phyloP scores from a whole-genome alignment of 2,888 invertebrate species.

The Megaustenia siamemsis region DNA sequence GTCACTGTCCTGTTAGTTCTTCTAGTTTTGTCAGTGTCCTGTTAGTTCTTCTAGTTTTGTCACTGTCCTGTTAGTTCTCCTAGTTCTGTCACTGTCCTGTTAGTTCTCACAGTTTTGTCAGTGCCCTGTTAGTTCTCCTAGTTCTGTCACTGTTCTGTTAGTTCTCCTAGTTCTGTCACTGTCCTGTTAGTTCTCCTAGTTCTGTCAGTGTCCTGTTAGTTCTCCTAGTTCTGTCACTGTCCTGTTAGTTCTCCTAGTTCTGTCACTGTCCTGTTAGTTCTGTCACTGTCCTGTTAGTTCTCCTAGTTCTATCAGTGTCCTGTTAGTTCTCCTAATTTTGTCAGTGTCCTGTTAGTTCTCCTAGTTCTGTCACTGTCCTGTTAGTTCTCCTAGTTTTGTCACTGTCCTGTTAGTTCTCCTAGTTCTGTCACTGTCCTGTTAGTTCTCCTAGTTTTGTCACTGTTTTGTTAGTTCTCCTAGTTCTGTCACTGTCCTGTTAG shows the following conservation, averaged over 20 bases:
- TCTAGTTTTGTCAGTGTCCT: not conserved
- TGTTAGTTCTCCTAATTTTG: not conserved
- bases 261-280: not conserved
- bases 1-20: not conserved
- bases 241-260: not conserved
- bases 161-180: not conserved
- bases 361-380: not conserved
- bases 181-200: not conserved
- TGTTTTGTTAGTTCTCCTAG: not conserved
- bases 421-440: not conserved
- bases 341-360: not conserved
- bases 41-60: not conserved
- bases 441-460: not conserved
- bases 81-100: not conserved
- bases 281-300: not conserved
- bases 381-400: not conserved
- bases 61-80: not conserved
- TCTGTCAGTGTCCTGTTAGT: not conserved
- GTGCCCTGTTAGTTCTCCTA: not conserved
- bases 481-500: not conserved
- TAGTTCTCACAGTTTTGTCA: not conserved
- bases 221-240: not conserved
- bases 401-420: not conserved
- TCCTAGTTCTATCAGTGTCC: not conserved
- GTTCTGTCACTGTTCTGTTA: not conserved